phyloP scores from a whole-genome alignment of 2,113 vertebrate species.

The Antechinus flavipes region DNA sequence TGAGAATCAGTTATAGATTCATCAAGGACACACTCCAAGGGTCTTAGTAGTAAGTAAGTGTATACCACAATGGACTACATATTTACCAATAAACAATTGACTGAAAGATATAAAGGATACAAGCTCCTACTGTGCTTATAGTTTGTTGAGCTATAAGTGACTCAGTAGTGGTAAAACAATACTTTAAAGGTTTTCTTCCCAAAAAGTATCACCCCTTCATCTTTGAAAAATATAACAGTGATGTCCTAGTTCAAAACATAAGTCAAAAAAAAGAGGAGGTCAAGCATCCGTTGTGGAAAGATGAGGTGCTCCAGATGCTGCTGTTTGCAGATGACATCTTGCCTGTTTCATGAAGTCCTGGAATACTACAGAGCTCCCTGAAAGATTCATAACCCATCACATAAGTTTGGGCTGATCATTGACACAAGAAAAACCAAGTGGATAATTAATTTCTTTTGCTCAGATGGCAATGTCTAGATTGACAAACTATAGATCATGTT shows the following conservation, averaged over 20 bases:
- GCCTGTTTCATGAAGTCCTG: not conserved
- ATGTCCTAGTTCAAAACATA: not conserved
- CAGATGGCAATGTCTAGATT: not conserved
- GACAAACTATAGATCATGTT: not conserved
- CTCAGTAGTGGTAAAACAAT: not conserved
- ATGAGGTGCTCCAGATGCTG: not conserved
- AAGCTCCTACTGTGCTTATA: not conserved
- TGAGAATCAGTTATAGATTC: not conserved
- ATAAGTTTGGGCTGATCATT: not conserved
- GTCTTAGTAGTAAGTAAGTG: not conserved
- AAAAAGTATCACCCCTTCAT: not conserved
- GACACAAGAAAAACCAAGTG: not conserved
- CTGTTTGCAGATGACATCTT: not conserved
- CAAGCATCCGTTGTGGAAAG: not conserved
- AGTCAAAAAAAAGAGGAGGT: not conserved
- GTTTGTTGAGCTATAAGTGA: not conserved
- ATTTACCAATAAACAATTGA: not conserved
- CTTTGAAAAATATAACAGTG: not conserved
- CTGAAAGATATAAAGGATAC: not conserved
- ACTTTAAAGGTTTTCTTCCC: not conserved
- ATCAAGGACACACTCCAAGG: not conserved
- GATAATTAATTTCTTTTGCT: not conserved
- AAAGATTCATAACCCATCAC: not conserved
- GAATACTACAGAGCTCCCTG: not conserved
- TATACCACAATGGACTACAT: not conserved